Evolutionary conservation across 2,113 vertebrate genomes (phyloP).

Genomic region (Takifugu flavidus): DNA sequence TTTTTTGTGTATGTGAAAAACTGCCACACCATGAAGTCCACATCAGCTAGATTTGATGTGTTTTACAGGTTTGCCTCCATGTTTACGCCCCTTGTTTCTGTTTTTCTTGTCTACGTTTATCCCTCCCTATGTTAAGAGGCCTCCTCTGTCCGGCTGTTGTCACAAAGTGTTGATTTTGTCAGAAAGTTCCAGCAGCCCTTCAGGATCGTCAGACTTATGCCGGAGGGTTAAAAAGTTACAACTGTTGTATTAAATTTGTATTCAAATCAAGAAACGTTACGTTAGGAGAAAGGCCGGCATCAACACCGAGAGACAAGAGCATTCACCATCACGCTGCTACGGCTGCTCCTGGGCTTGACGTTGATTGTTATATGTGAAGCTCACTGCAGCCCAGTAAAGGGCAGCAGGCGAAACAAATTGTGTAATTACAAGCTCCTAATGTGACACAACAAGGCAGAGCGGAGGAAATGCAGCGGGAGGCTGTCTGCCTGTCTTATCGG

Average conservation of each 20-base stretch:
- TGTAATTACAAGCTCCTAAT: slow-evolving; percentile 43
- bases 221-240: slow-evolving; percentile 20
- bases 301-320: neutral
- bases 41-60: neutral
- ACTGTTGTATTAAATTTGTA: slow-evolving; percentile 30
- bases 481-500: slow-evolving; percentile 6
- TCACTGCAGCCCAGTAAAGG: slow-evolving; percentile 29
- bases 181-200: slow-evolving; percentile 22
- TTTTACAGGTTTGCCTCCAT: neutral
- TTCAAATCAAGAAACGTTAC: slow-evolving; percentile 18
- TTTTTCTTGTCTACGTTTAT: neutral
- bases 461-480: slow-evolving; percentile 2
- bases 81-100: no score
- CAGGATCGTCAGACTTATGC: neutral
- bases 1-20: no score
- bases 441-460: slow-evolving; percentile 18
- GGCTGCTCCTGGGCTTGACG: slow-evolving; percentile 39
- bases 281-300: slow-evolving; percentile 1
- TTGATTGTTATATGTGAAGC: slow-evolving; percentile 46
- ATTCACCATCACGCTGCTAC: neutral
- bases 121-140: slow-evolving; percentile 9
- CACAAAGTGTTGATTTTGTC: slow-evolving; percentile 50
- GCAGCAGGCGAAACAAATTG: slow-evolving; percentile 38
- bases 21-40: neutral
- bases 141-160: slow-evolving; percentile 21